Conservation (phyloP, 2,888 invertebrate genomes). For the Drosophila nr. perissopoda region DNA sequence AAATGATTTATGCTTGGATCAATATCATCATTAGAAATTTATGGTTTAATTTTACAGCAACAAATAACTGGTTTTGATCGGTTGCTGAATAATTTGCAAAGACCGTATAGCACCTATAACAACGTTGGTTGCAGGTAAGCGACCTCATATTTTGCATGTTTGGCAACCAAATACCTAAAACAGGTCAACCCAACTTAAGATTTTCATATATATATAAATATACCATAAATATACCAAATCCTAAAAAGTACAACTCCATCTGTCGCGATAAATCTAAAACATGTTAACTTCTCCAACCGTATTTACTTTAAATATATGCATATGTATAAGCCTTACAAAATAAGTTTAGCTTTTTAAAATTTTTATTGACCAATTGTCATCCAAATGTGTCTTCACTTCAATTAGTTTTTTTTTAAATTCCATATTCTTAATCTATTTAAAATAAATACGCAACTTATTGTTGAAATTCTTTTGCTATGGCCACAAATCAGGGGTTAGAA, state of each 20-base stretch:
- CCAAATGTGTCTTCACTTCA: background rate
- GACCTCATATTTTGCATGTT: constrained; percentile 26
- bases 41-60: constrained; percentile 54
- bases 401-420: background rate
- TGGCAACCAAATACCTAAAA: constrained; percentile 13
- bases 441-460: accelerated
- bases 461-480: background rate
- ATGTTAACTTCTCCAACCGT: background rate
- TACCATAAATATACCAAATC: background rate
- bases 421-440: background rate
- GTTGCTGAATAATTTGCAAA: constrained; percentile 36
- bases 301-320: background rate
- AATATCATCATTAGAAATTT: constrained; percentile 68
- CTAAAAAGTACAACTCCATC: background rate
- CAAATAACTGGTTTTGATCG: constrained; percentile 55
- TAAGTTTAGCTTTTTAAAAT: background rate
- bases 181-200: constrained; percentile 4
- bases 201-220: background rate
- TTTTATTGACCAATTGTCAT: background rate
- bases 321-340: background rate
- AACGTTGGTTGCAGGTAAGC: constrained; percentile 23
- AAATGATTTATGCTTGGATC: constrained; percentile 64
- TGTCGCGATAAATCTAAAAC: background rate
- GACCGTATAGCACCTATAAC: constrained; percentile 2
- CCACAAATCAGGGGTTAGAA: background rate